Base-by-base conservation (phyloP, 2,113 vertebrate genomes). In the Platichthys stellatus region DNA sequence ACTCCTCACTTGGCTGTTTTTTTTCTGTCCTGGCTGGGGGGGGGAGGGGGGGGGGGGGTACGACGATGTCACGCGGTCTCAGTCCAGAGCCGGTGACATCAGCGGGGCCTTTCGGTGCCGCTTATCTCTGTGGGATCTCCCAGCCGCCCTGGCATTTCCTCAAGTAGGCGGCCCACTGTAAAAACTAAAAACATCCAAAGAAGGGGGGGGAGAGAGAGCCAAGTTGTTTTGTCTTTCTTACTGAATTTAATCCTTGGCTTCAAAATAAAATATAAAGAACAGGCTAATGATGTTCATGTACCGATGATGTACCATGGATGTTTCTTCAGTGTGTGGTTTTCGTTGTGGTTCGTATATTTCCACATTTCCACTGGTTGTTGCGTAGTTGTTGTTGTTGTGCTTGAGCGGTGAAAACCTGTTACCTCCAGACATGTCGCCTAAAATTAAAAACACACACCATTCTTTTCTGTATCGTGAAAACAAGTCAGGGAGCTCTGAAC, bases 111-210 rank as follows among this genome's bases (percentile, higher is more conserved):
- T 83, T 53, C 82, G 90, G 91, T 89, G 89, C 91, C 90, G 84
- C 87, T 90, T 91, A 90, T 92, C 90, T 83, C 71, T 28, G 38
- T 78, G 60, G 88, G 88, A 92, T 92, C 91, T 92, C 86, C 78
- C 85, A 83, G 81, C 83, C 88, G 83, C 87, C 80, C 85, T 75
- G 86, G 90, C 87, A 88, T 90, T 92, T 92, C 88, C 91, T 91
- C 78, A 66, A 82, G 63, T 43, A 5, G 74, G 69, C 78, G 18
- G 20, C 75, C 72, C 65, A 28, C 75, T 82, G 35, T 67, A 47
- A 67, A 31, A 67, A 28, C 69, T 62, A 2, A 45, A 73, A 63
- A 6, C 45, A 67, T 66, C 69, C 43, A 62, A 21, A 15, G 35
- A 38, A 7, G 45, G 2, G 40, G 11, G 2, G 26, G 12, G 40